Conservation (phyloP, 2,888 invertebrate species). For the Amphipyra tragopoginis region DNA sequence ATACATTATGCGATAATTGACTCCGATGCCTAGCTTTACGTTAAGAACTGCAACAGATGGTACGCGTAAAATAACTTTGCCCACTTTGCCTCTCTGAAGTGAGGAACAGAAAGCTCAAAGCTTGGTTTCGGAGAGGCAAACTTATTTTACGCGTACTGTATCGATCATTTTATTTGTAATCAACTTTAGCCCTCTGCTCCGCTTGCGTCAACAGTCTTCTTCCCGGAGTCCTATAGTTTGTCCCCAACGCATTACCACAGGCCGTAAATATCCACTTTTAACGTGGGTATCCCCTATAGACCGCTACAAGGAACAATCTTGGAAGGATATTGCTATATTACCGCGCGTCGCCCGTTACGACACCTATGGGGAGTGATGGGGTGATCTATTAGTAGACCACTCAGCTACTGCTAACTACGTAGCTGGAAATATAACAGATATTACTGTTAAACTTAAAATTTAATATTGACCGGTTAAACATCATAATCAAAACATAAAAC, state of each 20-base stretch:
- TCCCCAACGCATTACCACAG: conserved; percentile 43
- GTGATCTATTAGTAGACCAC: conserved; percentile 41
- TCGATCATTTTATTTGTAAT: background rate
- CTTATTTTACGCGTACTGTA: no score
- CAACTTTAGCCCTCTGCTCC: background rate
- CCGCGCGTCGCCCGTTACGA: conserved; percentile 36
- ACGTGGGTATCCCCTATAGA: conserved; percentile 48
- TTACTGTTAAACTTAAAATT: background rate
- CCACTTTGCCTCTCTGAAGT: no score
- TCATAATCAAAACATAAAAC: no score
- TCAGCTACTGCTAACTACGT: conserved; percentile 9
- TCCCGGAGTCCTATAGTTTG: conserved; percentile 6
- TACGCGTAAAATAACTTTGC: no score
- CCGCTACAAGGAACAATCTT: conserved; percentile 46
- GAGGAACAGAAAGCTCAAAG: no score
- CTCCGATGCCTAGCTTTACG: conserved; percentile 1
- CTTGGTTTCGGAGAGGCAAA: no score
- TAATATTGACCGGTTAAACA: no score
- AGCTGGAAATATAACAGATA: background rate
- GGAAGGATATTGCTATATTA: conserved; percentile 46
- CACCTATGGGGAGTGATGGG: conserved; percentile 32
- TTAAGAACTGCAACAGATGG: background rate
- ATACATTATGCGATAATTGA: conserved; percentile 6
- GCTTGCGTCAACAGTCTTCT: background rate
- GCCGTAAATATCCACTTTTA: conserved; percentile 51